Evolutionary conservation across 2,888 invertebrate species (phyloP).

Genomic region (Andrena bucephala): DNA sequence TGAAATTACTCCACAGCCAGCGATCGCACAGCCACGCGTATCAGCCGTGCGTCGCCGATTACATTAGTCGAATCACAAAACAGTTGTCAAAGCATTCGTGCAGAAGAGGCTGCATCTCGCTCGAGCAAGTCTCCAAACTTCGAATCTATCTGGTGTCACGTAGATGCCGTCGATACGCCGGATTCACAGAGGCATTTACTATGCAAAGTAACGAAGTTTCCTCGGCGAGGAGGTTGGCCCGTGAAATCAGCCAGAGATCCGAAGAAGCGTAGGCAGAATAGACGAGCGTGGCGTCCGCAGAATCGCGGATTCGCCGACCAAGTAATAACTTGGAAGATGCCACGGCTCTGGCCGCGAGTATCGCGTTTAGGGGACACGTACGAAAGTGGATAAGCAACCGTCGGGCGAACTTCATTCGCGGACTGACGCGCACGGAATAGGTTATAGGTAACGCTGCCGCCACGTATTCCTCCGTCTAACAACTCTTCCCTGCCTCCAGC

Average conservation of each 20-base stretch:
- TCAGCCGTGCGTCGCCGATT: not conserved
- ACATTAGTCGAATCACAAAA: slow-evolving; percentile 26
- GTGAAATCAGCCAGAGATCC: slow-evolving; percentile 16
- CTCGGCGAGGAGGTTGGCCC: slow-evolving; percentile 28
- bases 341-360: slow-evolving; percentile 70
- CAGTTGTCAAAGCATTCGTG: not conserved
- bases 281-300: slow-evolving; percentile 56
- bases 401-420: slow-evolving; percentile 81
- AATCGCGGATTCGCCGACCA: slow-evolving; percentile 67
- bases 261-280: slow-evolving; percentile 51
- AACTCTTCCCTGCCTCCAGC: slow-evolving; percentile 40
- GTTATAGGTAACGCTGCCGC: slow-evolving; percentile 76
- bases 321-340: slow-evolving; percentile 72
- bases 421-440: slow-evolving; percentile 83
- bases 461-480: slow-evolving; percentile 58
- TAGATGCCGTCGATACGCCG: slow-evolving; percentile 47
- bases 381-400: slow-evolving; percentile 83
- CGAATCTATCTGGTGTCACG: slow-evolving; percentile 49
- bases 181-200: slow-evolving; percentile 34
- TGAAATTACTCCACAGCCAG: not conserved
- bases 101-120: not conserved
- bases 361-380: slow-evolving; percentile 83
- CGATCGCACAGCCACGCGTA: not conserved
- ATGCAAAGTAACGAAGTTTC: slow-evolving; percentile 67
- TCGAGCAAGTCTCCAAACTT: not conserved